Evolutionary conservation across 2,113 vertebrate genomes (phyloP), one percentile per base, ranked within the genome.

Genomic region (Motacilla alba): DNA sequence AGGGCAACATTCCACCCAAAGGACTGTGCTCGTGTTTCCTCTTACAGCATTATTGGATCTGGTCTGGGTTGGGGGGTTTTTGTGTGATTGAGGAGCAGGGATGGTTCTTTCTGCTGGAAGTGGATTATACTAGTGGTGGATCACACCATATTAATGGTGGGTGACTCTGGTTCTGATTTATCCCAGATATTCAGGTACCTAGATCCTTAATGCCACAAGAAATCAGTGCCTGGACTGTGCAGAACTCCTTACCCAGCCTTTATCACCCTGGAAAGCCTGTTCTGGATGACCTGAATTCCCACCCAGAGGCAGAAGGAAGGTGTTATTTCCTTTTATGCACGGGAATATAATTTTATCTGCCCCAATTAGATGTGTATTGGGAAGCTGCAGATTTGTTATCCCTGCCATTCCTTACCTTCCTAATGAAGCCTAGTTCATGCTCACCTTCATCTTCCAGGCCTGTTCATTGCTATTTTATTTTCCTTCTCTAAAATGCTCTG

Each of bases 381-480:
- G 49, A 83, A 95, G 52, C 17, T 47, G 27, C 33, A 35, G 50
- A 37, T 91, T 89, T 78, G 39, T 73, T 66, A 66, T 58, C 33
- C 19, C 35, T 69, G 37, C 49, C 37, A 26, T 84, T 70, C 43
- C 37, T 69, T 27, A 22, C 39, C 27, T 81, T 86, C 90, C 53
- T 82, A 82, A 84, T 87, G 93, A 70, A 91, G 44, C n/a, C 37
- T n/a, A 8, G 15, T 11, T 84, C 47, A 27, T 30, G 17, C n/a
- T 82, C 9, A 27, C 46, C 56, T 83, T 79, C 18, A 4, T 66
- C 31, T 94, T 70, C 59, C 39, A 59, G 52, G 27, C 52, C 55
- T 80, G 7, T 79, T 95, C 66, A 67, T 90, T 92, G 58, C 30
- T 70, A 7, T 80, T 85, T 79, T 90, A 87, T 97, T 89, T 91